Conservation (phyloP, 2,888 invertebrate species). For the Lypha dubia region DNA sequence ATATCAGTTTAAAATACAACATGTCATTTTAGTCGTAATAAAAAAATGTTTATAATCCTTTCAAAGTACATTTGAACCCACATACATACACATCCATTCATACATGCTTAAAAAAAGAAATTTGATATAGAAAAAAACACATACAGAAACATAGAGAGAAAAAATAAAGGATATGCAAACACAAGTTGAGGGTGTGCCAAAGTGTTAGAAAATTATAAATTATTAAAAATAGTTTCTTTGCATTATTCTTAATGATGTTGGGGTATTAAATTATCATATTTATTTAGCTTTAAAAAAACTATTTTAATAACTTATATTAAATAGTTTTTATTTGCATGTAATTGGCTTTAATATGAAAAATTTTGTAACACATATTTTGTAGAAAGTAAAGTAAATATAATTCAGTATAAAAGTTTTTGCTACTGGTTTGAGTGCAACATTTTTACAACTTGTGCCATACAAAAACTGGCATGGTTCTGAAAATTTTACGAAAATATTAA, state of each 20-base stretch:
- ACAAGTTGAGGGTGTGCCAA: background rate
- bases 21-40: conserved; percentile 49
- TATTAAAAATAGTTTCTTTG: background rate
- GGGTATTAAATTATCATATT: background rate
- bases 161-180: background rate
- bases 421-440: too few relatives aligned
- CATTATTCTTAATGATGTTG: background rate
- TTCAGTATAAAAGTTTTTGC: too few relatives aligned
- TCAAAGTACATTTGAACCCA: too few relatives aligned
- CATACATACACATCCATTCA: too few relatives aligned
- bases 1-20: conserved; percentile 52
- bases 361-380: too few relatives aligned
- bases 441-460: too few relatives aligned
- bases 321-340: too few relatives aligned
- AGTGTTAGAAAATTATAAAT: background rate
- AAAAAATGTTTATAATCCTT: conserved; percentile 34
- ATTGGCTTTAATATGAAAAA: too few relatives aligned
- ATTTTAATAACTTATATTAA: background rate
- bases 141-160: background rate
- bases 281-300: background rate
- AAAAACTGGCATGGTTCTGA: too few relatives aligned
- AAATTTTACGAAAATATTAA: too few relatives aligned
- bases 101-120: background rate
- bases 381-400: too few relatives aligned
- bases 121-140: background rate